Base-by-base conservation (phyloP, 2,888 invertebrate genomes). In the Abrostola triplasia region DNA sequence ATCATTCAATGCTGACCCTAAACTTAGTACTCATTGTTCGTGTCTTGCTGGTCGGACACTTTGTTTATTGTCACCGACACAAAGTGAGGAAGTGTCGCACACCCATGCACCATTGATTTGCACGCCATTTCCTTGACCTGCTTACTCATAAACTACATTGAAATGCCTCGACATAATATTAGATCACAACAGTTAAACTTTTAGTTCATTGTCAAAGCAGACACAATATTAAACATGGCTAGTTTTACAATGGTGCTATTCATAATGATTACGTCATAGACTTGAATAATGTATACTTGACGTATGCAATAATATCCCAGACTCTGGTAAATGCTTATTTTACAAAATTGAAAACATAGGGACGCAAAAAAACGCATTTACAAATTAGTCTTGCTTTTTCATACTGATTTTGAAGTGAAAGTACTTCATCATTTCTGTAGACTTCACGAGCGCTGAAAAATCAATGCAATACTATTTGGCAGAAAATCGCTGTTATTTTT, bases 11-110 rank as follows among this genome's bases (percentile, higher is more conserved):
- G 67, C 65, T 66, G 67, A 73, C 74, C 73, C 55, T 54, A 68
- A 77, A 72, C 54, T 61, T 49, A 61, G 58, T 64, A 53, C 40
- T 62, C 77, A 77, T 77, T 77, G 77, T 77, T 56, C 55, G 35
- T 51, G 44, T 47, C 59, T 68, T 44, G 42, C 36, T 57, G 54
- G 44, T 47, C 76, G 11, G 60, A 40, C 53, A 51, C 67, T 73
- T 71, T 71, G 83, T 76, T 81, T 83, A 87, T 90, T 90, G 89
- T 89, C 77, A 78, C 74, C 68, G 73, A 81, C 70, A 89, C 88
- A 90, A 90, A 88, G 89, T 80, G 72, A 82, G 90, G 90, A 90
- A 90, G 87, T 85, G 76, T 80, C 78, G 60, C 47, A 73, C 76
- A 80, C 80, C 78, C 78, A 77, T 79, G 79, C 77, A 73, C 74